phyloP scores from a whole-genome alignment of 2,888 invertebrate species.

The Sesamia inferens region DNA sequence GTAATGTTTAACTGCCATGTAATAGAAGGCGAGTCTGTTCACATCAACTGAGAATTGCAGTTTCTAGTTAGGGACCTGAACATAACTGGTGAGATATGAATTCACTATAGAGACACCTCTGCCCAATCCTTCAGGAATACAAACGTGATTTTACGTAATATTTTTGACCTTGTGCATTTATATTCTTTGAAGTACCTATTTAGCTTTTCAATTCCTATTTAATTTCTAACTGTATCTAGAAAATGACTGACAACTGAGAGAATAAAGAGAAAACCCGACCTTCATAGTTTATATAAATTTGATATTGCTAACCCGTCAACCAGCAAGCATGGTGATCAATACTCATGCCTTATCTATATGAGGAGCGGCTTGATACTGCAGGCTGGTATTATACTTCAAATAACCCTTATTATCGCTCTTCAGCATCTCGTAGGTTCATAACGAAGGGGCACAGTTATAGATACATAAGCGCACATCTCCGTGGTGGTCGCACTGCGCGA shows the following conservation, averaged over 20 bases:
- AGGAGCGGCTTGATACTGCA: not conserved
- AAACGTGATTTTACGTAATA: not conserved
- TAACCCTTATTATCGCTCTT: not conserved
- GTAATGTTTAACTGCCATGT: not conserved
- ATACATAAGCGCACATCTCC: not conserved
- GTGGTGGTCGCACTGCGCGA: constrained; percentile 33
- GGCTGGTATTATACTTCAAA: not conserved
- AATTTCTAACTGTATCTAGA: not conserved
- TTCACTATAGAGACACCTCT: not conserved
- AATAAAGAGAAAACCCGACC: not conserved
- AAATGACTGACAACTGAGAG: not conserved
- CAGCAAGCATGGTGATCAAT: not conserved
- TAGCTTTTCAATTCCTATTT: not conserved
- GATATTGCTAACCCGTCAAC: not conserved
- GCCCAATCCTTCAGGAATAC: not conserved
- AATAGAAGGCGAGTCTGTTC: not conserved
- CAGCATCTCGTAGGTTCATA: not conserved
- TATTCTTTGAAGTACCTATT: not conserved
- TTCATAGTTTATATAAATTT: not conserved
- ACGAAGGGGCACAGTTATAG: not conserved
- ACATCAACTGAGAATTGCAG: not conserved
- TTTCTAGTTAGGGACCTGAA: not conserved
- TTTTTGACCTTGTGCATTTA: not conserved
- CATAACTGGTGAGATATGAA: not conserved
- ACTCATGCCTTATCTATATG: not conserved